These are phyloP conservation scores for Sebastes oblongus DNA, from an alignment of 2,797 vertebrate species.

Conservation along the genomic window DNA sequence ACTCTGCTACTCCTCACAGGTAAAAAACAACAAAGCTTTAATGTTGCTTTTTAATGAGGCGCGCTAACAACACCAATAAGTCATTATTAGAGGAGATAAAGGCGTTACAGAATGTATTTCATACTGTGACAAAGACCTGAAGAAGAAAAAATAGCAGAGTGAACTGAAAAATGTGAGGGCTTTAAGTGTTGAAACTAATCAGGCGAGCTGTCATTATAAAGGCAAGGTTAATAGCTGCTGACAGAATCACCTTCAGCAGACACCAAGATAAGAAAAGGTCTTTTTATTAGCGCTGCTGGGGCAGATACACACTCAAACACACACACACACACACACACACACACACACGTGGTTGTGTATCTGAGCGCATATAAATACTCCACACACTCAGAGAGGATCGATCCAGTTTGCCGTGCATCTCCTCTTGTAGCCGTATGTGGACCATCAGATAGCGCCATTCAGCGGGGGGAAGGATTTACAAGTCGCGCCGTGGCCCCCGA, in stretches of 20 bases:
- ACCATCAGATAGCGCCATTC: constrained; percentile 89
- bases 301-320: constrained; percentile 15
- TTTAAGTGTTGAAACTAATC: constrained; percentile 89
- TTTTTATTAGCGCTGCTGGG: constrained; percentile 56
- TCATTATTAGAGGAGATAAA: constrained; percentile 36
- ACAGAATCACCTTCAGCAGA: constrained; percentile 89
- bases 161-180: constrained; percentile 62
- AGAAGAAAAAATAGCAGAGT: constrained; percentile 18
- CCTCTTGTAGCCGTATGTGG: constrained; percentile 82
- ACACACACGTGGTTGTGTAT: neutral
- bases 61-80: constrained; percentile 35
- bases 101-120: constrained; percentile 17
- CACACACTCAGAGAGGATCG: constrained; percentile 70
- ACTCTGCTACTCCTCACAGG: neutral
- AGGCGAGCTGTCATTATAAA: constrained; percentile 89
- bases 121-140: constrained; percentile 5
- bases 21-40: constrained; percentile 38
- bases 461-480: constrained; percentile 89
- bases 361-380: constrained; percentile 19
- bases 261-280: constrained; percentile 89
- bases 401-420: constrained; percentile 83
- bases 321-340: neutral
- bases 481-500: constrained; percentile 76
- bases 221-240: constrained; percentile 92
- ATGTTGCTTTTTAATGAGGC: constrained; percentile 39